Base-by-base conservation (phyloP, 2,797 vertebrate species). In the Cheirogaleus major region DNA sequence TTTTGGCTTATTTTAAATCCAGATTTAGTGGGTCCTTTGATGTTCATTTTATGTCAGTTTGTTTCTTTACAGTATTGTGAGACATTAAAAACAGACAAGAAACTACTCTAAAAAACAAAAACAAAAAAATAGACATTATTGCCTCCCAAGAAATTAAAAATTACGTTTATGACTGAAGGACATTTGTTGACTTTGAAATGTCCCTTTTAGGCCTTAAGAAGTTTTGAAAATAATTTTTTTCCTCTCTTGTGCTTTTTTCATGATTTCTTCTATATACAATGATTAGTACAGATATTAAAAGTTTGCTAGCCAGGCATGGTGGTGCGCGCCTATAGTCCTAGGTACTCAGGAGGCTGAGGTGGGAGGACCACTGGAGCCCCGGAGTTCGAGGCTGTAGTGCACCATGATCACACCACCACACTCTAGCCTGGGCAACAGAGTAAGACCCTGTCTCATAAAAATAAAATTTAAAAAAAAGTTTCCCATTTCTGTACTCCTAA, bases 1-100 rank as follows among this genome's bases (percentile, higher is more conserved):
- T 75, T 81, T 84, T 45, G 9, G 67, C 67, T 63, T 91, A 23
- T 65, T 91, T 96, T 81, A 85, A 83, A 92, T 93, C 93, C 32
- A 91, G 83, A 38, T 41, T 92, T 91, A 69, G 11, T 93, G 57
- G 45, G 43, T 41, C 81, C 61, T 79, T 93, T 88, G 23, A 14
- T 38, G 72, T 57, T 70, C 3, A 5, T 78, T 92, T 84, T 43
- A 41, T 57, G 17, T 85, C 25, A 25, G 27, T 76, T 89, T 76
- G 14, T 61, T 69, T 89, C 55, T 78, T 93, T 57, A 43, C 55
- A 32, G 43, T 52, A 48, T 5, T 55, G 2, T 27, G 10, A 93
- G 22, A 70, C 43, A 17, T 65, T 79, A 57, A 59, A 75, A 89
- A 79, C 27, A 81, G 73, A 84, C 20, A 41, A 55, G 17, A 88